Base-by-base conservation (phyloP, 2,113 vertebrate species). In the Raja brachyura region DNA sequence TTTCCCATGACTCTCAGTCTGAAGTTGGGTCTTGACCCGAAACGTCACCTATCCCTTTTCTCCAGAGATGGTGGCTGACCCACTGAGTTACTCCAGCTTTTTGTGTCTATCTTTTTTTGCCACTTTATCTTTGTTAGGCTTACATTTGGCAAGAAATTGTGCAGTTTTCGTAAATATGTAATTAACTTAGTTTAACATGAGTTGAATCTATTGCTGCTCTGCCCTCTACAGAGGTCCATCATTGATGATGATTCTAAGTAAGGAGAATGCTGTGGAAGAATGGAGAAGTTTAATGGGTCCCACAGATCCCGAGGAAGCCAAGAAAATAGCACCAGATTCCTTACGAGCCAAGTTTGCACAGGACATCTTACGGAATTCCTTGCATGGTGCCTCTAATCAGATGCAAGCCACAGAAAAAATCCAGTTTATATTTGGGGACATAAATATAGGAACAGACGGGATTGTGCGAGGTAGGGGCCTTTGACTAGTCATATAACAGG, bases 281-380 rank as follows among this genome's bases (percentile, higher is more conserved):
- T 98, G 97, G 97, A 97, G 97, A 94, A 93, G 93, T 93, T 93
- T 96, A 93, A 97, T 98, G 95, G 98, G 98, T 10, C 97, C 97
- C 28, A 68, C 95, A 68, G 96, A 98, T 94, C 98, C 97, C 0
- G 93, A 94, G 1, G 94, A 96, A 94, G 97, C 97, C 14, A 96
- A 93, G 85, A 93, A 93, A 18, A 94, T 93, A 0, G 96, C 95
- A 20, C 97, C 97, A 10, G 90, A 94, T 61, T 98, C 96, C 66
- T 94, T 98, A 85, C 96, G 97, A 94, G 97, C 97, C 70, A 95
- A 92, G 31, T 98, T 97, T 93, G 97, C 96, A 94, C 94, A 94
- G 9, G 94, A 94, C 94, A 68, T 97, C 93, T 95, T 98, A 93
- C 95, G 94, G 93, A 98, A 98, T 94, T 94, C 94, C 0, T 96